phyloP scores from a whole-genome alignment of 2,797 vertebrate genomes.

The Muraenolepis orangiensis region DNA sequence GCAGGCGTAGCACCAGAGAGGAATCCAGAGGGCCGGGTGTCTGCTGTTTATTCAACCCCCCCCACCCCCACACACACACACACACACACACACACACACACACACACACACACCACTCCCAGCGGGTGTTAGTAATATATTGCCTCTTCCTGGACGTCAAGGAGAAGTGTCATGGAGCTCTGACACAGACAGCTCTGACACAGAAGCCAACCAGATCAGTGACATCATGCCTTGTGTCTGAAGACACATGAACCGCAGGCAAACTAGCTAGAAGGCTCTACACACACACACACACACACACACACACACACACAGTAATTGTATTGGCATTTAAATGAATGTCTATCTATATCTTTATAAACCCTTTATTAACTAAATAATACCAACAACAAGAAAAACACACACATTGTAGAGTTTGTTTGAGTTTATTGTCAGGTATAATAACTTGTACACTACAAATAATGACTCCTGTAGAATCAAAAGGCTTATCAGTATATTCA shows the following conservation, averaged over 20 bases:
- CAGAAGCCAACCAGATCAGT: background rate
- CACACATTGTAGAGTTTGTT: conserved; percentile 52
- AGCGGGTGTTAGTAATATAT: conserved; percentile 1
- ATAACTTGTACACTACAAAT: conserved; percentile 78
- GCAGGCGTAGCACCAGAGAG: conserved; percentile 60
- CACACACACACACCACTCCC: no score
- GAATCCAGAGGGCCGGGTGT: conserved; percentile 65
- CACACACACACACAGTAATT: background rate
- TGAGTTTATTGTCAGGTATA: conserved; percentile 79
- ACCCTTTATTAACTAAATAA: background rate
- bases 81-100: no score
- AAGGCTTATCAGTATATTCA: conserved; percentile 61
- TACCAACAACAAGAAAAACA: conserved; percentile 12
- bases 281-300: background rate
- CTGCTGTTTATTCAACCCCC: conserved; percentile 31
- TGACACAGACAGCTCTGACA: background rate
- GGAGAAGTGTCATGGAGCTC: conserved; percentile 36
- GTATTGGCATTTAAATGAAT: background rate
- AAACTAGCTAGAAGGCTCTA: background rate
- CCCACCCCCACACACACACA: conserved; percentile 2
- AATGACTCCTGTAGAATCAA: conserved; percentile 66
- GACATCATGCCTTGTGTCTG: background rate
- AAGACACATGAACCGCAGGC: background rate
- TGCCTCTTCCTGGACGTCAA: conserved; percentile 14
- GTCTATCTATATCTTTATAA: background rate